These are phyloP conservation scores for Ochlodes sylvanus DNA, from an alignment of 2,888 invertebrate genomes.

Conservation along the genomic window DNA sequence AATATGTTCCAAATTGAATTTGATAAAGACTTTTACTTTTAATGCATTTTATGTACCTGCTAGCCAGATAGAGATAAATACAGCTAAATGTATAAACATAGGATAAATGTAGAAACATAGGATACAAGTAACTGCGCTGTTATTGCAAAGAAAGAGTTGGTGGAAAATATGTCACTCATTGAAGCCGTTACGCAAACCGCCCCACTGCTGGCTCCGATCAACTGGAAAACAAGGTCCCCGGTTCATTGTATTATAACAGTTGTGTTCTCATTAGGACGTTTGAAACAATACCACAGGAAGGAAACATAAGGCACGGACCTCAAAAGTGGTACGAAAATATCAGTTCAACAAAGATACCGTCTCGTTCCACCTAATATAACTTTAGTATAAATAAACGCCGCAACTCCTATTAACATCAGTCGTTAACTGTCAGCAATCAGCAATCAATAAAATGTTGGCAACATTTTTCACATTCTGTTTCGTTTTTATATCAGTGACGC, in stretches of 20 bases:
- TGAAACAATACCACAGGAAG: constrained; percentile 83
- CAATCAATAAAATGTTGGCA: constrained; percentile 70
- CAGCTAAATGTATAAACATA: not conserved
- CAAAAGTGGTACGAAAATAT: constrained; percentile 71
- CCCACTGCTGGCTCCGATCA: constrained; percentile 76
- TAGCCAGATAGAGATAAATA: too few relatives aligned
- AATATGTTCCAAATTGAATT: too few relatives aligned
- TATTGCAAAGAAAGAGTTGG: constrained; percentile 13
- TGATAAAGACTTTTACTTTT: too few relatives aligned
- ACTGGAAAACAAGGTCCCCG: constrained; percentile 84
- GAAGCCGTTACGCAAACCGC: constrained; percentile 71
- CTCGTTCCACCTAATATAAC: constrained; percentile 79
- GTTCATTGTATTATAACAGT: constrained; percentile 75
- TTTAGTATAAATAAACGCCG: constrained; percentile 79
- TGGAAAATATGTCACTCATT: constrained; percentile 68
- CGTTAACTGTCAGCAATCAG: constrained; percentile 63
- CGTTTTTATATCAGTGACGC: constrained; percentile 53
- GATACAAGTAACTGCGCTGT: constrained; percentile 1
- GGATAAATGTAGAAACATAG: not conserved
- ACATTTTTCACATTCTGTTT: constrained; percentile 51
- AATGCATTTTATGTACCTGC: too few relatives aligned
- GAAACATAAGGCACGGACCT: constrained; percentile 72
- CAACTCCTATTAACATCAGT: constrained; percentile 77
- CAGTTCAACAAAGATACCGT: constrained; percentile 61
- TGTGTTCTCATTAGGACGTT: constrained; percentile 78